These are phyloP conservation scores for Leistus spinibarbis DNA, from an alignment of 2,888 invertebrate genomes.

Conservation along the genomic window DNA sequence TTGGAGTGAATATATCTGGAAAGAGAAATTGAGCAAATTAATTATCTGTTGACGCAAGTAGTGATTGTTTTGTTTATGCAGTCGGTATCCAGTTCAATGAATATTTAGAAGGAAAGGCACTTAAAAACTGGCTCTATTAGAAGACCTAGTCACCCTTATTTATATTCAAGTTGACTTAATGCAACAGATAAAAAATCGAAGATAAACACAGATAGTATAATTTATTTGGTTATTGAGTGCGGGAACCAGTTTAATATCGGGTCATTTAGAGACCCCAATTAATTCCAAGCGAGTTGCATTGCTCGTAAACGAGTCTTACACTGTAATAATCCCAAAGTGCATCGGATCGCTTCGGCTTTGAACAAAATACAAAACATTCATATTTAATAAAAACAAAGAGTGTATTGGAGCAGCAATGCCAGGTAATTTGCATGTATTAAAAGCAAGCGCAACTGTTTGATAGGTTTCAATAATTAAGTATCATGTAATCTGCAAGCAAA, in stretches of 20 bases:
- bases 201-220: background rate
- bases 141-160: background rate
- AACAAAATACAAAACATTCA: constrained; percentile 11
- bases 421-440: constrained; percentile 17
- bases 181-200: background rate
- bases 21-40: constrained; percentile 51
- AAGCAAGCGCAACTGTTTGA: constrained; percentile 18
- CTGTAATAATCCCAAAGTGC: background rate
- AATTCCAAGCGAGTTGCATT: background rate
- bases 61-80: too few species aligned
- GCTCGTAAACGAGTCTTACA: background rate
- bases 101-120: background rate
- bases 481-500: constrained; percentile 10
- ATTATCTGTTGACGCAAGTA: background rate
- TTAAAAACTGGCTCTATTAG: background rate
- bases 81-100: too few species aligned
- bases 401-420: background rate
- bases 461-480: constrained; percentile 22
- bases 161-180: background rate
- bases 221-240: background rate
- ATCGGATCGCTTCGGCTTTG: background rate
- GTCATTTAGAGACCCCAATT: background rate
- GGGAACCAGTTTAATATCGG: background rate
- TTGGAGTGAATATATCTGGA: constrained; percentile 95
- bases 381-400: constrained; percentile 20